Conservation (phyloP, 64 coral and sea anemone species). For the Astreopora myriophthalma region DNA sequence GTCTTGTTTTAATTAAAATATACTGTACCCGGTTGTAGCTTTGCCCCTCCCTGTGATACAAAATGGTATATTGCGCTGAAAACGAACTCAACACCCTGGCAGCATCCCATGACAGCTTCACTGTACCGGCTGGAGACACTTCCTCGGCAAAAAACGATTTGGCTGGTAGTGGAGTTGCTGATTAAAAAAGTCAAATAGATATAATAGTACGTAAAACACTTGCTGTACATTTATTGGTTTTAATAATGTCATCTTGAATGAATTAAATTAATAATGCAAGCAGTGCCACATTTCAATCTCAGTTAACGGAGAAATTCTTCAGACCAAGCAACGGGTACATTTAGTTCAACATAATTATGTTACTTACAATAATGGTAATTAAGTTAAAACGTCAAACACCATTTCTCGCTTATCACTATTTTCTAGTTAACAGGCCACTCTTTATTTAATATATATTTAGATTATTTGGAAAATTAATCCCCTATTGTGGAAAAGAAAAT, state of each 20-base stretch:
- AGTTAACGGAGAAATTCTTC: too few species aligned
- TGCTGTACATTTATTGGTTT: too few species aligned
- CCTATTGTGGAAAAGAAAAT: background rate
- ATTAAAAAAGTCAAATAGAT: background rate
- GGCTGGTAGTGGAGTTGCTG: conserved; percentile 5
- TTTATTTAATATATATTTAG: too few species aligned
- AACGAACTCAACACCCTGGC: background rate
- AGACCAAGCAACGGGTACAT: too few species aligned
- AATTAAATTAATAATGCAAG: too few species aligned
- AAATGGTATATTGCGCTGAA: background rate
- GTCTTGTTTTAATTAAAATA: background rate
- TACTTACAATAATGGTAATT: too few species aligned
- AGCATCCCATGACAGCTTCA: conserved; percentile 10
- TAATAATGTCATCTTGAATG: too few species aligned
- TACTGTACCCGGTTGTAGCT: background rate
- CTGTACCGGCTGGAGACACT: background rate
- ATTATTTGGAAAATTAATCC: background rate
- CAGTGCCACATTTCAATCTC: too few species aligned
- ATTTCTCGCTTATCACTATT: too few species aligned
- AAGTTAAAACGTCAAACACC: too few species aligned
- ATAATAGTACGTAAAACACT: background rate
- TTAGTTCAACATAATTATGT: too few species aligned
- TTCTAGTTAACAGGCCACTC: too few species aligned
- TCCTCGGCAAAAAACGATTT: background rate
- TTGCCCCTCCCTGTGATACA: conserved; percentile 22